phyloP scores from a whole-genome alignment of 2,888 invertebrate species.

The Diaperis boleti region DNA sequence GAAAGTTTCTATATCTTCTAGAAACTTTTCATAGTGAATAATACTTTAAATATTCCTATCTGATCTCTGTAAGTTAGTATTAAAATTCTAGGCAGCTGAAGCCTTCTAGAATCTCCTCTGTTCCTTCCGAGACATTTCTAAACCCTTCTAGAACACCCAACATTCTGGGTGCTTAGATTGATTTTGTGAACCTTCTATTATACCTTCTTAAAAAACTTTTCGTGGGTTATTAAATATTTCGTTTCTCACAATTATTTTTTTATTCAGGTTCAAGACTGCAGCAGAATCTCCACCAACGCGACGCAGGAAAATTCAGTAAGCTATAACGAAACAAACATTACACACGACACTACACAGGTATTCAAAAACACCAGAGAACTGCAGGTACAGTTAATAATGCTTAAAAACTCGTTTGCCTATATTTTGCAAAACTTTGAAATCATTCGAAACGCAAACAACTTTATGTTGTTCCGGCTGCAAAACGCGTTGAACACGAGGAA shows the following conservation, averaged over 20 bases:
- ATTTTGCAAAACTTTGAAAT: constrained; percentile 34
- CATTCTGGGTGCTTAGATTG: not conserved
- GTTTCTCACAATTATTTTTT: too few relatives aligned
- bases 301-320: constrained; percentile 25
- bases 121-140: too few relatives aligned
- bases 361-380: constrained; percentile 31
- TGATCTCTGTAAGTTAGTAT: too few relatives aligned
- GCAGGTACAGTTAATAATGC: constrained; percentile 38
- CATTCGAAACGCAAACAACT: constrained; percentile 27
- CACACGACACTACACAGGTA: constrained; percentile 27
- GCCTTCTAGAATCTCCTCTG: too few relatives aligned
- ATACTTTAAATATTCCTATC: too few relatives aligned
- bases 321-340: constrained; percentile 32
- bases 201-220: not conserved
- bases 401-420: constrained; percentile 32
- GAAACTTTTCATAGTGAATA: too few relatives aligned
- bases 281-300: not conserved
- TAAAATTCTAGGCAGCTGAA: too few relatives aligned
- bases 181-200: not conserved
- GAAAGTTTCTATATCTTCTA: too few relatives aligned
- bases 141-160: too few relatives aligned
- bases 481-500: too few relatives aligned
- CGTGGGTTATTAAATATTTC: not conserved
- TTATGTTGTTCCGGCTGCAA: constrained; percentile 35
- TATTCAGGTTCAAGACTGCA: constrained; percentile 39